Conservation (phyloP, 2,888 invertebrate species). For the Sepioteuthis lessoniana region DNA sequence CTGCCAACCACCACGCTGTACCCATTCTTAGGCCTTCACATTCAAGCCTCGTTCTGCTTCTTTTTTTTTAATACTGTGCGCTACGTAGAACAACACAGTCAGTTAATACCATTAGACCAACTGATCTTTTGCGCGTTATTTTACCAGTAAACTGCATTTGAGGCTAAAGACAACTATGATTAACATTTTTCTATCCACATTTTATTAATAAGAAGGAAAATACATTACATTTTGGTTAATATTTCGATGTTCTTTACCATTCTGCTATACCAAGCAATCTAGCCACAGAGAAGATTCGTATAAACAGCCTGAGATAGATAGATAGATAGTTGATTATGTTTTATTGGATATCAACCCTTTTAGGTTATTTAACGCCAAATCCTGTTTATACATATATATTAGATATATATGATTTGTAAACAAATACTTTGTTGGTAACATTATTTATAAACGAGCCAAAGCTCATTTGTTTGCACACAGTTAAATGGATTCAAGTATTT, state of each 20-base stretch:
- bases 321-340: no score
- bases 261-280: neutral
- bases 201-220: neutral
- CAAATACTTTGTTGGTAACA: no score
- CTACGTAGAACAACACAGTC: neutral
- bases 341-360: no score
- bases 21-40: neutral
- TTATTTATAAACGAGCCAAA: no score
- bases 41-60: neutral
- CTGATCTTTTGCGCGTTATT: neutral
- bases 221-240: neutral
- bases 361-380: no score
- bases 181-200: neutral
- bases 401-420: no score
- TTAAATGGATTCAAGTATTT: no score
- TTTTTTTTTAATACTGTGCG: no score
- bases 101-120: neutral
- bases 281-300: no score
- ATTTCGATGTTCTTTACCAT: neutral
- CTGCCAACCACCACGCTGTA: neutral
- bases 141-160: neutral
- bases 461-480: no score
- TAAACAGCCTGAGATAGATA: no score
- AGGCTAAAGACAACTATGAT: neutral
- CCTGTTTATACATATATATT: no score